These are phyloP conservation scores for Ailurus styani DNA, from an alignment of 2,113 vertebrate genomes.

Conservation along the genomic window DNA sequence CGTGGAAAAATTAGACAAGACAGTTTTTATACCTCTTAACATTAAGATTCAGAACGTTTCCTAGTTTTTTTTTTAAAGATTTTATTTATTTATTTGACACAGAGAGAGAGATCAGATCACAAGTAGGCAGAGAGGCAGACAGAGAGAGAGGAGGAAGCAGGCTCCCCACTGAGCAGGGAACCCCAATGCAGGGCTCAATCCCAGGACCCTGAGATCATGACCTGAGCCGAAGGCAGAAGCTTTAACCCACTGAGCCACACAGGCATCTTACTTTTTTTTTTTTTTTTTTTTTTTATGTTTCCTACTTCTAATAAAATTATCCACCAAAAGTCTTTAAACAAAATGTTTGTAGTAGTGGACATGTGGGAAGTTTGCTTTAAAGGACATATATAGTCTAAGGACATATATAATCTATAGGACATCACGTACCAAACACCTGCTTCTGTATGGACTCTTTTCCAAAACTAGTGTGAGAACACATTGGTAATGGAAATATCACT, in stretches of 20 bases:
- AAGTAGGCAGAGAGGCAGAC: too few relatives aligned
- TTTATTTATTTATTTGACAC: too few relatives aligned
- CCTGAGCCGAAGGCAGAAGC: too few relatives aligned
- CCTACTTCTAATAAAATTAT: not conserved
- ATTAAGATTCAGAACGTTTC: not conserved
- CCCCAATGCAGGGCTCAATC: too few relatives aligned
- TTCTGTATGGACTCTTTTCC: not conserved
- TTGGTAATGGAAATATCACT: not conserved
- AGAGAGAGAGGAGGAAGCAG: too few relatives aligned
- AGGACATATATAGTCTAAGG: not conserved
- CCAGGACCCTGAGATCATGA: too few relatives aligned
- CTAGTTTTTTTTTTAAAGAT: too few relatives aligned
- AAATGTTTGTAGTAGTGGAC: not conserved
- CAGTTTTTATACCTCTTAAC: not conserved
- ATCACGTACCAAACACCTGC: not conserved
- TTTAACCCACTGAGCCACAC: too few relatives aligned
- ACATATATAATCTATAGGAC: not conserved
- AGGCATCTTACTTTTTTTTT: too few relatives aligned
- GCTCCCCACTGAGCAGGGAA: too few relatives aligned
- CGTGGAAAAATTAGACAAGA: not conserved
- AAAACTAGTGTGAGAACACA: not conserved
- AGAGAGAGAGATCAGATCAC: too few relatives aligned
- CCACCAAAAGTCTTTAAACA: not conserved
- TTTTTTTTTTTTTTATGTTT: too few relatives aligned
- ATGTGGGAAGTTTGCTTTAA: not conserved